Percentiles rank a stretch among this genome's conserved stretches.
Evolutionary conservation across 2,888 invertebrate genomes (phyloP).

Genomic region (Thecophora atra): DNA sequence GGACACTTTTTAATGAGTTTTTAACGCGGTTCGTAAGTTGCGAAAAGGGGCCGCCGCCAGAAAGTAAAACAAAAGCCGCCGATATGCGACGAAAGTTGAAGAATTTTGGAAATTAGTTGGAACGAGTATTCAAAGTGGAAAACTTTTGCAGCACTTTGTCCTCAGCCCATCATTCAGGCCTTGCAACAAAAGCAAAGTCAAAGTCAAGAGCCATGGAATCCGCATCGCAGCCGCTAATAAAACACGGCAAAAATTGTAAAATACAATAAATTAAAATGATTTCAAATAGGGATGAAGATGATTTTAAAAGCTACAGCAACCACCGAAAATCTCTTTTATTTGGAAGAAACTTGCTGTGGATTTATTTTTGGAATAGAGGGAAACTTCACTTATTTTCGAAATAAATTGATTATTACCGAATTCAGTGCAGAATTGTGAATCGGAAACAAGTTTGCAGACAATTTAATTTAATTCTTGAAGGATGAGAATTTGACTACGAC

Average conservation of each 20-base stretch:
- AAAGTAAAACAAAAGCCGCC: not conserved
- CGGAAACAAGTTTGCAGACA: too few relatives aligned
- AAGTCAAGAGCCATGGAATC: not conserved
- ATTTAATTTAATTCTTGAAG: too few relatives aligned
- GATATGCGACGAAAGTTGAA: not conserved
- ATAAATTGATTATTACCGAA: too few relatives aligned
- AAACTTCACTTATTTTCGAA: too few relatives aligned
- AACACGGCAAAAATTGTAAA: not conserved
- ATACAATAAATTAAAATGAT: not conserved
- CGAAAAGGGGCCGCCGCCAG: not conserved
- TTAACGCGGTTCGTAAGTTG: not conserved
- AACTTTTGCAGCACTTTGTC: not conserved
- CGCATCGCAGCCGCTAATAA: not conserved
- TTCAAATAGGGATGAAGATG: not conserved
- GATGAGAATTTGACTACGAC: too few relatives aligned
- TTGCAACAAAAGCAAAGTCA: not conserved
- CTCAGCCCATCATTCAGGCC: not conserved
- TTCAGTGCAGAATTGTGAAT: too few relatives aligned
- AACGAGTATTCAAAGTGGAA: not conserved
- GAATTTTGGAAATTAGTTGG: not conserved
- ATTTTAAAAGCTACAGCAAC: too few relatives aligned
- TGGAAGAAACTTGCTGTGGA: not conserved
- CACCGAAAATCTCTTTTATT: not conserved
- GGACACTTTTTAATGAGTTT: conserved; percentile 20
- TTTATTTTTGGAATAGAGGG: too few relatives aligned